Percentiles rank a stretch among this genome's conserved stretches.
Evolutionary conservation across 2,888 invertebrate species (phyloP).

Genomic region (Steinernema hermaphroditum): DNA sequence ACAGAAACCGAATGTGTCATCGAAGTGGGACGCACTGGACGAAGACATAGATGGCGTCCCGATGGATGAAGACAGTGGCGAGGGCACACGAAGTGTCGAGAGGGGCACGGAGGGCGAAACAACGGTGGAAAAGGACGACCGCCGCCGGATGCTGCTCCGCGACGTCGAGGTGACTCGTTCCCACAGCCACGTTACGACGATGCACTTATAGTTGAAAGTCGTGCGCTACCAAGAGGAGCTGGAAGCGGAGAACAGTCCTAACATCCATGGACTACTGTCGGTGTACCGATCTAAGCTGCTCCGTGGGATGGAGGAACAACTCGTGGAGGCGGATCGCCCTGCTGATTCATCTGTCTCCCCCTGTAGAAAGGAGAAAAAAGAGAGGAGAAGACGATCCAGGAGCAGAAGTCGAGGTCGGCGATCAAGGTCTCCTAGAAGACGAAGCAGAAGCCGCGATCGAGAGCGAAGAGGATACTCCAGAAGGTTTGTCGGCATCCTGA

Average conservation of each 20-base stretch:
- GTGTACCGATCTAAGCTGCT: constrained; percentile 45
- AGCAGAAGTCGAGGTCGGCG: neutral
- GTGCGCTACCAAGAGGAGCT: constrained; percentile 60
- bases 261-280: constrained; percentile 47
- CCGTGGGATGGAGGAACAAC: constrained; percentile 37
- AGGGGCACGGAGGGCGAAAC: neutral
- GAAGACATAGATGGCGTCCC: constrained; percentile 27
- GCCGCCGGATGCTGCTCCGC: constrained; percentile 71
- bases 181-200: too few relatives aligned
- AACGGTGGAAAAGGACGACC: constrained; percentile 67
- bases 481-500: neutral
- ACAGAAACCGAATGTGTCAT: constrained; percentile 1
- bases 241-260: constrained; percentile 49
- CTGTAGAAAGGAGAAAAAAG: neutral
- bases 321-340: too few relatives aligned
- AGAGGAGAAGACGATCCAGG: neutral
- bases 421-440: neutral
- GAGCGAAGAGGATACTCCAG: neutral
- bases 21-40: constrained; percentile 38
- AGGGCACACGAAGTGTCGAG: constrained; percentile 33
- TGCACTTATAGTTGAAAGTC: constrained; percentile 54
- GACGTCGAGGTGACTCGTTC: constrained; percentile 80
- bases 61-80: neutral
- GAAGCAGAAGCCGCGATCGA: constrained; percentile 11
- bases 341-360: neutral